Conservation (phyloP, 1,140 invertebrate species). For the Lanistes nyassanus region DNA sequence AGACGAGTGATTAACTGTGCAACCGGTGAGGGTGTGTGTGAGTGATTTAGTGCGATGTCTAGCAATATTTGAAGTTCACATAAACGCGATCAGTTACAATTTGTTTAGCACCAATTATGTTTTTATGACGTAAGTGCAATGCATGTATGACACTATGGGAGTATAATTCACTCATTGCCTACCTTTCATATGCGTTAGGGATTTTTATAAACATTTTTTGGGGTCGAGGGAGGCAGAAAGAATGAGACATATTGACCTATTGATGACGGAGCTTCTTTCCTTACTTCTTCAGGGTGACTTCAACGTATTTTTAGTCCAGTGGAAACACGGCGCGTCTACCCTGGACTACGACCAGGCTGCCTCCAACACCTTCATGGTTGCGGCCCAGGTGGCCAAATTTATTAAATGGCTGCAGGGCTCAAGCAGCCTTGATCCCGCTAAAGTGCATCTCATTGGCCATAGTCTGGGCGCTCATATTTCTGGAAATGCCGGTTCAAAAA, state of each 20-base stretch:
- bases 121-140: too few relatives aligned
- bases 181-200: too few relatives aligned
- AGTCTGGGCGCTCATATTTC: constrained; percentile 89
- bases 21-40: too few relatives aligned
- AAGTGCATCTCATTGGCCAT: constrained; percentile 86
- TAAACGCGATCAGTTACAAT: too few relatives aligned
- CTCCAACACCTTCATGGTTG: constrained; percentile 90
- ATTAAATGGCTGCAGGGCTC: constrained; percentile 59
- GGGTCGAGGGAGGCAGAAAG: neutral
- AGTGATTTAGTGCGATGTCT: too few relatives aligned
- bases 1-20: too few relatives aligned
- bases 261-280: neutral
- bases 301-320: constrained; percentile 70
- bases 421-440: constrained; percentile 14
- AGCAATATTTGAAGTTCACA: too few relatives aligned
- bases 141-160: too few relatives aligned
- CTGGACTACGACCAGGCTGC: constrained; percentile 88
- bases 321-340: constrained; percentile 84
- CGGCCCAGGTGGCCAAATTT: constrained; percentile 86
- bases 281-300: constrained; percentile 73
- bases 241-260: neutral
- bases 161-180: too few relatives aligned
- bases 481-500: constrained; percentile 87
- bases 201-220: neutral
- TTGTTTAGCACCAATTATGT: too few relatives aligned